Base-by-base conservation (phyloP, 1,140 invertebrate species). In the Leguminivora glycinivorella region DNA sequence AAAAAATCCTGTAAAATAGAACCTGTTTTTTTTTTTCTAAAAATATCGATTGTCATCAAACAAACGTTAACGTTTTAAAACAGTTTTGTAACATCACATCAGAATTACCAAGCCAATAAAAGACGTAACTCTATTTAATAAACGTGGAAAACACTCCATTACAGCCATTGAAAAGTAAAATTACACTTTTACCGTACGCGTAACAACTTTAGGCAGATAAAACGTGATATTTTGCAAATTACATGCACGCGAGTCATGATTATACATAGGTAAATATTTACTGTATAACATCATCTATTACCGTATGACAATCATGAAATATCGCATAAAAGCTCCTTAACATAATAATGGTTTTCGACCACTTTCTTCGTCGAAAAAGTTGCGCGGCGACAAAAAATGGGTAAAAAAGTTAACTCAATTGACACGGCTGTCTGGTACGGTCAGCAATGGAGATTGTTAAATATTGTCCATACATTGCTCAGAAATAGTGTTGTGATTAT, bases 331-430 rank as follows among this genome's bases (percentile, higher is more conserved):
- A 75, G 72, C 79, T 77, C 71, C 70, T 67, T 73, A 77, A 77
- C 80, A 77, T 80, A 80, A 83, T 84, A 74, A 81, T 75, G 77
- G 79, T 81, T 79, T 81, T 79, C 76, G 69, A 78, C 47, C 77
- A 87, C 83, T 87, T 87, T 87, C 85, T 81, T 87, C 78, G 31
- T 47, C 29, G 70, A 75, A 85, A 83, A 85, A 87, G 79, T 81
- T 78, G 75, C 34, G 72, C 38, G 69, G 14, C 68, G 60, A 47
- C 68, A 77, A 79, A 81, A 82, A 80, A 71, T 71, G 26, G 66
- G 74, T 72, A 79, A 89, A 89, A 88, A 87, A 79, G 74, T 70
- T 86, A 89, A 89, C 81, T 87, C 74, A 80, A 89, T 87, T 87
- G 83, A 83, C 75, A 85, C 82, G 84, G 76, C 69, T 78, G 75